Conservation (phyloP, 2,888 invertebrate genomes). For the Amphipoea lucens region DNA sequence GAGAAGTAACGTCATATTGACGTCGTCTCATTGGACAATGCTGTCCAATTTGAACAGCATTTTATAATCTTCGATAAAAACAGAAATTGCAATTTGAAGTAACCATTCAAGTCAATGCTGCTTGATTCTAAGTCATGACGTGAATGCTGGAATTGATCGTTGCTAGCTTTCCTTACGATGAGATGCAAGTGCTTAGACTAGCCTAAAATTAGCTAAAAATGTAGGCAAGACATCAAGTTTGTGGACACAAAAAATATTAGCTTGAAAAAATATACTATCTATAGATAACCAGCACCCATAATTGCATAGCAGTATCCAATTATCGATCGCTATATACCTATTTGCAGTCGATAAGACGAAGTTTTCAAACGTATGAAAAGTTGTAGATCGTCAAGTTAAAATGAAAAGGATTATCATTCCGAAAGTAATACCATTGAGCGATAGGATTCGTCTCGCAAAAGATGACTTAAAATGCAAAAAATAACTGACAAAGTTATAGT, state of each 20-base stretch:
- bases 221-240: not conserved
- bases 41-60: not conserved
- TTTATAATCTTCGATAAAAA: not conserved
- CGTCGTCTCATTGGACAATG: not conserved
- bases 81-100: not conserved
- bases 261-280: not conserved
- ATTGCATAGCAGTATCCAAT: not conserved
- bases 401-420: not conserved
- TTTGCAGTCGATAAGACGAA: not conserved
- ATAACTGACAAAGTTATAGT: too few species aligned
- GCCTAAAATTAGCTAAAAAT: not conserved
- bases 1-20: not conserved
- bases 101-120: not conserved
- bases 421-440: not conserved
- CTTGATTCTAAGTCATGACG: not conserved
- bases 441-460: not conserved
- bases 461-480: not conserved
- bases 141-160: not conserved
- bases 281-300: not conserved
- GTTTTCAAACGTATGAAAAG: not conserved
- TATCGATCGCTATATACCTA: too few species aligned
- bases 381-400: not conserved
- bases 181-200: not conserved
- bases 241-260: not conserved
- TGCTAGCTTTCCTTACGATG: not conserved